Evolutionary conservation across 2,888 invertebrate genomes (phyloP), one percentile per base, ranked within the genome.

Genomic region (Heliconius ethilla): DNA sequence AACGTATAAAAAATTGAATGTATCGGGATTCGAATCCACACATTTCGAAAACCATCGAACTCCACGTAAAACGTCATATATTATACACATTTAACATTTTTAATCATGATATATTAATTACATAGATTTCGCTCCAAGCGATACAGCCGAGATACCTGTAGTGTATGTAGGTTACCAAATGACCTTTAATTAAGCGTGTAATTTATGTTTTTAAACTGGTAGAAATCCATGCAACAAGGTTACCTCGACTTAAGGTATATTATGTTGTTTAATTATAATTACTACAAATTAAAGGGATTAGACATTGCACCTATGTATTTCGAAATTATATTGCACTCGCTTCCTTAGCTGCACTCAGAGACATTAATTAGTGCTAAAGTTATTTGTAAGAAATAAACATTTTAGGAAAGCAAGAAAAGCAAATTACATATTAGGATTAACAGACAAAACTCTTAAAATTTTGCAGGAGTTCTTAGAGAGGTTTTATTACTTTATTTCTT

Each of bases 121-220:
- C 37, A n/a, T 63, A 27, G 25, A 6, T 67, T 33, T 67, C 33
- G 66, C 66, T 67, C 66, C 11, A n/a, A 67, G 37, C 66, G 18
- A 63, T 63, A 63, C 10, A 37, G 25, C 29, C 29, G 22, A 33
- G 40, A 40, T 27, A 65, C 45, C 55, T 67, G 51, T 33, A 33
- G 33, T 33, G 33, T 27, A 75, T 29, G 22, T 75, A 62, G 59
- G 37, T n/a, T 62, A 73, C 59, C 37, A 62, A 37, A 33, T 62
- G 62, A 59, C 59, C 73, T 73, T 73, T 73, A 62, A 73, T 73
- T 73, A 73, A 73, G 25, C 70, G 51, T 29, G 70, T 51, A 15
- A 70, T 70, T 73, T 73, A 62, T 73, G 73, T 59, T 73, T 73
- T 62, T 59, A 59, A 73, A 73, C 37, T 37, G 59, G 62, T 62